Base-by-base conservation (phyloP, 2,113 vertebrate genomes). In the Pavo muticus region DNA sequence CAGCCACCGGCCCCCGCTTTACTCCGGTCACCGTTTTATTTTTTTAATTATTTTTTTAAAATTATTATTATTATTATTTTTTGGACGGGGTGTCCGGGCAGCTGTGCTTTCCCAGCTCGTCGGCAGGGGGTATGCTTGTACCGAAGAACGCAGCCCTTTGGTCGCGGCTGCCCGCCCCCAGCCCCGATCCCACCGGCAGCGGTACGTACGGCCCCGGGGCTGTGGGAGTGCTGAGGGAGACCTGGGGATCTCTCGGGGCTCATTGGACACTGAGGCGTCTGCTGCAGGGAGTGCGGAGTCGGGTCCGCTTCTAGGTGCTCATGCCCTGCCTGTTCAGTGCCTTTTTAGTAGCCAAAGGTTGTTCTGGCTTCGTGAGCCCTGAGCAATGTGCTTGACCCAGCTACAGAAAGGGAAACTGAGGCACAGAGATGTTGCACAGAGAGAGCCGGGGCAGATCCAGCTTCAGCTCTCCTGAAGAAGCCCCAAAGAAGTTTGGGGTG, bases 81-180 rank as follows among this genome's bases (percentile, higher is more conserved):
- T 29, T 23, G 9, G 20, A 19, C 30, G 71, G 73, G 57, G 8
- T 74, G 84, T 56, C 82, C 65, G 32, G 37, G 83, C 60, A 92
- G 82, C 60, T 94, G 90, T 91, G 91, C 14, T 96, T 87, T 93
- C 37, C 79, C 94, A 79, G 76, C 93, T 92, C 77, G 88, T 96
- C 96, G 91, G 94, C 94, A 96, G 96, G 94, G 96, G 95, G 94
- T 84, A 96, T 8, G 87, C 88, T 91, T 87, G 91, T 71, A 95
- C 95, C 71, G 93, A 90, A 72, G 50, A 94, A 96, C 32, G 60
- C 75, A 73, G 48, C 63, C 42, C 64, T 92, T 86, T 84, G 69
- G 76, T 17, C 48, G 72, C 15, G 83, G 64, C 72, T 69, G 37
- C 47, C 21, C 27, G 67, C 54, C 48, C 87, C 75, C 48, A 4